phyloP scores from a whole-genome alignment of 2,113 vertebrate genomes.

The Bucco capensis region DNA sequence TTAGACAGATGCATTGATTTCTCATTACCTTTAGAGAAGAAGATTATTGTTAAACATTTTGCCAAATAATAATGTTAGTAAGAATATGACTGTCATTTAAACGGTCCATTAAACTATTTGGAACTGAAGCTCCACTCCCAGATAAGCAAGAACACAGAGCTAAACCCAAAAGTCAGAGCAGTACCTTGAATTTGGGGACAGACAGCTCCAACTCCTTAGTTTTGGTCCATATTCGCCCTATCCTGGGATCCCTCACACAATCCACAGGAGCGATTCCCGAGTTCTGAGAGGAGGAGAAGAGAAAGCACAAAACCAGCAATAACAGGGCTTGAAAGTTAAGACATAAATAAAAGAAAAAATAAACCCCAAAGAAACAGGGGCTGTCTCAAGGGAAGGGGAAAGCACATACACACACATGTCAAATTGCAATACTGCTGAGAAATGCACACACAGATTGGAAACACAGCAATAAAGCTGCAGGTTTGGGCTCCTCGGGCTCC shows the following conservation, averaged over 20 bases:
- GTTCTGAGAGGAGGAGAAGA: conserved; percentile 75
- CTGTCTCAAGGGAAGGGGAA: conserved; percentile 7
- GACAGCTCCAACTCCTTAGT: conserved; percentile 95
- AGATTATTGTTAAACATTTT: conserved; percentile 1
- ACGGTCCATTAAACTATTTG: conserved; percentile 19
- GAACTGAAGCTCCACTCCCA: not conserved
- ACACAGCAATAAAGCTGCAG: conserved; percentile 39
- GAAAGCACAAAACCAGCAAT: conserved; percentile 14
- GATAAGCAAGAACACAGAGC: not conserved
- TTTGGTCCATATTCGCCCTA: conserved; percentile 95
- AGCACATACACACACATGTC: conserved; percentile 60
- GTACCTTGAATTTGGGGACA: conserved; percentile 98
- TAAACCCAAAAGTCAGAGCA: not conserved
- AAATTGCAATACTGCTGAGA: conserved; percentile 60
- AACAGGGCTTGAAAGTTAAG: conserved; percentile 19
- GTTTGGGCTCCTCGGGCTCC: conserved; percentile 19
- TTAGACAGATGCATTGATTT: conserved; percentile 5
- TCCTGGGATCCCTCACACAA: conserved; percentile 91
- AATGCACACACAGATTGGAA: conserved; percentile 61
- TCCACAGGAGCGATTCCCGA: conserved; percentile 92
- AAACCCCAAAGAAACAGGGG: conserved; percentile 10
- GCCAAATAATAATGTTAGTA: conserved; percentile 18
- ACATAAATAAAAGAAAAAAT: conserved; percentile 22
- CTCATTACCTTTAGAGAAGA: not conserved
- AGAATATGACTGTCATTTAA: conserved; percentile 21